Percentiles rank a stretch among this genome's conserved stretches.
phyloP scores from a whole-genome alignment of 2,113 vertebrate species.

The Pygathrix nemaeus region DNA sequence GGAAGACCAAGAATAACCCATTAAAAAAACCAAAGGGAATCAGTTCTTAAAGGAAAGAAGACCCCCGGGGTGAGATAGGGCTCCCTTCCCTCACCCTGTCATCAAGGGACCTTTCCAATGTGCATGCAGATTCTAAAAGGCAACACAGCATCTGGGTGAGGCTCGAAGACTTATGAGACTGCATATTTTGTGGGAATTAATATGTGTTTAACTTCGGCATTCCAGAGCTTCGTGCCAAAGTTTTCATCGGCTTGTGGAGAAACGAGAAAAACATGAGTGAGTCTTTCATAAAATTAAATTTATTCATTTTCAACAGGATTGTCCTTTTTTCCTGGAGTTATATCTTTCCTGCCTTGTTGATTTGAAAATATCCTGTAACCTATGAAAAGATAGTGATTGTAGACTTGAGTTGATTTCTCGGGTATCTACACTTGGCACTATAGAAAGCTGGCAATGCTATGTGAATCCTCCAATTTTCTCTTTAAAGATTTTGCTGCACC shows the following conservation, averaged over 20 bases:
- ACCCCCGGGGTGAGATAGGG: neutral
- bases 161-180: neutral
- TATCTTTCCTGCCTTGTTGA: neutral
- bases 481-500: conserved; percentile 11
- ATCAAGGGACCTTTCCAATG: neutral
- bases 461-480: conserved; percentile 41
- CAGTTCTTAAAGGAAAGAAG: neutral
- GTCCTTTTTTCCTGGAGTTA: neutral
- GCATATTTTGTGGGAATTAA: neutral
- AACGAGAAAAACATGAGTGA: conserved; percentile 56
- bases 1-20: neutral
- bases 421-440: neutral
- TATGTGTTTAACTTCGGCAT: neutral
- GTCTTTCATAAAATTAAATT: conserved; percentile 47
- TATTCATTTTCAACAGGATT: conserved; percentile 35
- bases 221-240: neutral
- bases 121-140: neutral
- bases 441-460: neutral
- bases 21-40: neutral
- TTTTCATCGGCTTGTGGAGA: conserved; percentile 48
- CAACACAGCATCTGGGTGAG: neutral
- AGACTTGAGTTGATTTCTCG: neutral
- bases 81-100: fast-evolving
- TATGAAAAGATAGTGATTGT: neutral
- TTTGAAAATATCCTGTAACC: conserved; percentile 16